phyloP scores from a whole-genome alignment of 2,797 vertebrate genomes.

The Aotus griseimembra region DNA sequence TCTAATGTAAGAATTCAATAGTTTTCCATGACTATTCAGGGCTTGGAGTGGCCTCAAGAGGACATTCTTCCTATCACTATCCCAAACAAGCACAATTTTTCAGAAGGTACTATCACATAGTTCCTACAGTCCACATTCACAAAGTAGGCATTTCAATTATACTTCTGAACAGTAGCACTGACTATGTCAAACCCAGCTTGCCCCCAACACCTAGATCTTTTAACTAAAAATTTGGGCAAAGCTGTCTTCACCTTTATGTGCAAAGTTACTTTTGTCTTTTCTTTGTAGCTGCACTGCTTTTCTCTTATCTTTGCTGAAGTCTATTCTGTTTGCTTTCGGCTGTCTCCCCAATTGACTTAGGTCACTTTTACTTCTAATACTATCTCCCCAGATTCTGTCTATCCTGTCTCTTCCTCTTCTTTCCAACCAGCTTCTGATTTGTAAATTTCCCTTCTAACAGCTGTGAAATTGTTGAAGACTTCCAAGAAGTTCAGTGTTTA shows the following conservation, averaged over 20 bases:
- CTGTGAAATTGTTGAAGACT: conserved; percentile 45
- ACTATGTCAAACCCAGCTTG: not conserved
- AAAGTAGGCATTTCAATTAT: not conserved
- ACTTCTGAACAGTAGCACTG: not conserved
- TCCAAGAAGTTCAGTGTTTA: conserved; percentile 52
- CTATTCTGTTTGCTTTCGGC: conserved; percentile 46
- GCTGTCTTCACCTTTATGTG: not conserved
- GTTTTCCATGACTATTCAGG: not conserved
- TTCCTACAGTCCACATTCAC: not conserved
- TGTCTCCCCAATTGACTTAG: conserved; percentile 1
- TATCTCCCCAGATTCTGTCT: conserved; percentile 43
- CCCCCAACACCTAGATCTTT: not conserved
- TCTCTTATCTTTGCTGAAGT: not conserved
- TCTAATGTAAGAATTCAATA: not conserved
- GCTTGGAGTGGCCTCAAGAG: not conserved
- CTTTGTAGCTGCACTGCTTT: not conserved
- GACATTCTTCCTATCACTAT: not conserved
- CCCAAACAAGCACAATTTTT: not conserved
- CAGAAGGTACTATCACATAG: not conserved
- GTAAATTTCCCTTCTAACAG: conserved; percentile 53
- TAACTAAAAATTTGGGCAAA: not conserved
- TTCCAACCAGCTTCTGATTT: conserved; percentile 60
- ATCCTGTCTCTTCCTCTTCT: conserved; percentile 26
- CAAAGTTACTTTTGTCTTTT: not conserved
- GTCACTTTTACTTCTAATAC: conserved; percentile 54